Base-by-base conservation (phyloP, 2,113 vertebrate genomes). In the Parus major region DNA sequence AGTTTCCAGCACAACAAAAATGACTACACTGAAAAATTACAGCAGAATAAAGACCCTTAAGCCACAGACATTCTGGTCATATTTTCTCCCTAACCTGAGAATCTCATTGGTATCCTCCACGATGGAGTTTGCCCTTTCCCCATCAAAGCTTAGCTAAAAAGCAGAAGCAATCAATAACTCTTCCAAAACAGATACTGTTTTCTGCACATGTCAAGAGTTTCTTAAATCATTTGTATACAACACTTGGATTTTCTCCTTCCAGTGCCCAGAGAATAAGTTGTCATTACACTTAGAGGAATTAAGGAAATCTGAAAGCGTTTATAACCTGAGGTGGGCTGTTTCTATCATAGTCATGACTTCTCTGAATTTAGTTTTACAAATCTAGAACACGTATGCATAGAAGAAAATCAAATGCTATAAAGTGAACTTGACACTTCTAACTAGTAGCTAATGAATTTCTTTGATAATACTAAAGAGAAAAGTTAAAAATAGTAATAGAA, bases 401-500 rank as follows among this genome's bases (percentile, higher is more conserved):
- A 47, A 71, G 50, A 33, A 72, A 56, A 71, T 27, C 21, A 87
- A 80, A 61, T n/a, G 19, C 42, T 79, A 59, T 63, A 56, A 93
- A 88, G 18, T 47, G 15, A 61, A 79, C 47, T 84, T 79, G 59
- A 68, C 59, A 53, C 42, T 50, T 50, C 29, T 93, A 93, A 91
- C 50, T 76, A 90, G 64, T 46, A 36, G 70, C 65, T 92, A 80
- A 57, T 81, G 1, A 73, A 53, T 92, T 95, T 95, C 61, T 82
- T 92, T 83, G 79, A 73, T 70, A 88, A 81, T 61, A 31, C 50
- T 77, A 33, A 71, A 81, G 28, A 78, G 44, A 91, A 64, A 95
- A 94, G 75, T 81, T 94, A 49, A 87, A 97, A 94, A 94, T 42
- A 92, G 49, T 68, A 91, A 72, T 36, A 87, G 72, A 89, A 96